Evolutionary conservation across 2,797 vertebrate species (phyloP), one percentile per base, ranked within the genome.

Genomic region (Melanogrammus aeglefinus): DNA sequence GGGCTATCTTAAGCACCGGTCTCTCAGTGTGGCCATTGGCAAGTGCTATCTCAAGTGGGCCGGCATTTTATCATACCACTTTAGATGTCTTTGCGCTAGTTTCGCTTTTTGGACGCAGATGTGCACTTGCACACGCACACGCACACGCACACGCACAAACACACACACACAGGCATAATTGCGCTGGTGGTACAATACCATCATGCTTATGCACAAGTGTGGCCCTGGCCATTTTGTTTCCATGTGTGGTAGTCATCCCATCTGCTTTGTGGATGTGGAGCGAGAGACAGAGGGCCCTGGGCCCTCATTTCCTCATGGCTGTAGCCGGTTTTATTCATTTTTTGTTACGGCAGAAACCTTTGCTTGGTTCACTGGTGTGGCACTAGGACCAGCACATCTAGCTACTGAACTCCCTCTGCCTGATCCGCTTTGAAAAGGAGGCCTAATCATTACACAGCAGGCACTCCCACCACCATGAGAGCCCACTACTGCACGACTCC

Each of bases 21-120:
- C 75, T 76, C 75, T 72, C 77, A 79, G 27, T 38, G 63, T 35
- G 33, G 77, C 77, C 75, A 12, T 24, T 24, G 57, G 57, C 57
- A 9, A 63, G 31, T 10, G 51, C 72, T 79, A 80, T 82, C 77
- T 79, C 35, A 78, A 85, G 78, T 83, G 81, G 44, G 29, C 73
- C 14, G 47, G 31, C 47, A 71, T 74, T 84, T 79, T 78, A 83
- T 86, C 82, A 9, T 12, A 31, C 31, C 77, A 74, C 66, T 41
- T 77, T 76, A 72, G 79, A 76, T 77, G 77, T 41, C 36, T 69
- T 75, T 38, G 38, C 14, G 70, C 66, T 75, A 75, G 69, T 44
- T 77, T 12, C 33, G 47, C 76, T 44, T 76, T 63, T 41, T 14
- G 51, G 63, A 69, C 63, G 24, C 24, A 27, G 63, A 66, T 66